Evolutionary conservation across 2,888 invertebrate species (phyloP), one percentile per base, ranked within the genome.

Genomic region (Aphidius colemani): DNA sequence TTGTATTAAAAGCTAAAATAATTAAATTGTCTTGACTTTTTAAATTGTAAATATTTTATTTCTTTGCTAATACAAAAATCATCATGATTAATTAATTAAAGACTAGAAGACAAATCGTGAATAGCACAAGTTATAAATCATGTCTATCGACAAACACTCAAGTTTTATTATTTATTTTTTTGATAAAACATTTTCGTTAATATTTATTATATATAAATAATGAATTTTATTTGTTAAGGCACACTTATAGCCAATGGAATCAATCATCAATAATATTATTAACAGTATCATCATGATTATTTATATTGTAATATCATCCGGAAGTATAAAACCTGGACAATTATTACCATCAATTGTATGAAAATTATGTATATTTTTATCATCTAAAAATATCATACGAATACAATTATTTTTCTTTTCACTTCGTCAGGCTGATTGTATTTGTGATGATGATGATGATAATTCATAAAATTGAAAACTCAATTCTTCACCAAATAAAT

Each of bases 381-480:
- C 75, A 61, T 79, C 76, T 10, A 80, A 70, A 41, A 81, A 67
- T 64, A 80, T 76, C 43, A 80, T 68, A 63, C 75, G 77, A 51
- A 81, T 61, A 64, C 75, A 76, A 63, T 64, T 70, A 69, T 63
- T 74, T 64, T 74, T 74, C 65, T 0, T 30, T 30, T 30, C 30
- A 5, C 68, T 68, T 63, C 79, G 81, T 82, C 82, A 82, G 74
- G 82, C 78, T 7, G 81, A 82, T 61, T 82, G 82, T 6, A 82
- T 63, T 62, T 82, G 82, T 4, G 82, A 82, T 7, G 82, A 76
- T 6, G 82, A 76, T 6, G 82, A 79, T 9, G 82, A 75, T 61
- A 85, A 75, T 76, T 85, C 85, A 73, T 85, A 86, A 72, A 85
- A 85, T 64, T 85, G 86, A 69, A 86, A 85, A 67, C 81, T 83